phyloP scores from a whole-genome alignment of 2,888 invertebrate species.

The Plagodis pulveraria region DNA sequence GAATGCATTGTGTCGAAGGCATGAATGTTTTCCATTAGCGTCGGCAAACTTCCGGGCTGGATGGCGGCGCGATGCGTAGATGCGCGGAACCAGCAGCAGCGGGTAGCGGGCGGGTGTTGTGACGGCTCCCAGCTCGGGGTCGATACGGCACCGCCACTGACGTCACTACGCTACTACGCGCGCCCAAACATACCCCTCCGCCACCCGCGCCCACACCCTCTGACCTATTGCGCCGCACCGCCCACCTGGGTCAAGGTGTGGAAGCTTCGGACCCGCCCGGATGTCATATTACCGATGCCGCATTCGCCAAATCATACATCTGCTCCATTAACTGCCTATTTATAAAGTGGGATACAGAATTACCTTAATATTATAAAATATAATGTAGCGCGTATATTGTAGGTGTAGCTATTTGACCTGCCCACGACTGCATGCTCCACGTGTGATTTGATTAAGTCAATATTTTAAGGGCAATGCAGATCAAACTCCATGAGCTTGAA shows the following conservation, averaged over 20 bases:
- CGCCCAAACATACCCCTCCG: slow-evolving; percentile 77
- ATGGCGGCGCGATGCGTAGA: slow-evolving; percentile 72
- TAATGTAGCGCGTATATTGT: neutral
- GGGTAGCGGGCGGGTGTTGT: slow-evolving; percentile 60
- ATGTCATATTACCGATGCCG: slow-evolving; percentile 42
- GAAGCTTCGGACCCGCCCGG: slow-evolving; percentile 62
- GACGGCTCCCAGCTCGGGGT: slow-evolving; percentile 71
- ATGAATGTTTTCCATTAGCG: slow-evolving; percentile 70
- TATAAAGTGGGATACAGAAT: slow-evolving; percentile 6
- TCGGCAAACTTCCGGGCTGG: slow-evolving; percentile 63
- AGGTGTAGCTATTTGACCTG: neutral
- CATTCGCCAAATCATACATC: slow-evolving; percentile 26
- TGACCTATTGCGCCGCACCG: slow-evolving; percentile 79
- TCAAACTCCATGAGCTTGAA: too few species aligned
- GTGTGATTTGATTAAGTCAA: too few species aligned
- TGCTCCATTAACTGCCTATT: slow-evolving; percentile 14
- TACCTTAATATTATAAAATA: neutral
- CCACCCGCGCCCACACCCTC: slow-evolving; percentile 56
- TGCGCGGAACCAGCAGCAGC: slow-evolving; percentile 48
- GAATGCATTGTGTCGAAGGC: slow-evolving; percentile 28
- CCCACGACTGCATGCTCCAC: too few species aligned
- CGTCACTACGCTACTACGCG: slow-evolving; percentile 84
- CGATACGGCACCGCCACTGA: slow-evolving; percentile 75
- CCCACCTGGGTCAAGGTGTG: slow-evolving; percentile 83
- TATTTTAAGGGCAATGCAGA: too few species aligned